Evolutionary conservation across 35 echinoderm and acorn worm species (phyloP).

Genomic region (Lytechinus variegatus): DNA sequence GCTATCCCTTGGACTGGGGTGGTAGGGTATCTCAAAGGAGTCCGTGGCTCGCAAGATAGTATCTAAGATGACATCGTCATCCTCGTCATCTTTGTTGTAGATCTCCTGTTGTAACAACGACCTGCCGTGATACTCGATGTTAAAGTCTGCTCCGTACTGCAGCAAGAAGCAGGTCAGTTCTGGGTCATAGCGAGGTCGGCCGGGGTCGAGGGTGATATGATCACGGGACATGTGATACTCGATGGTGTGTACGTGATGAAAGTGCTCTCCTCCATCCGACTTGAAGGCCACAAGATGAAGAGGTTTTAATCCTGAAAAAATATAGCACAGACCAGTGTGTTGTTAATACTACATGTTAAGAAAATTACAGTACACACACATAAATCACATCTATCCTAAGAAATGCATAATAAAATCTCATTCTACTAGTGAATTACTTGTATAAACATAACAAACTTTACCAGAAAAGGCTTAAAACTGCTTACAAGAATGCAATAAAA

Average conservation of each 20-base stretch:
- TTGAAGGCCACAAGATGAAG: slow-evolving; percentile 82
- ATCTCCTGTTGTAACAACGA: slow-evolving; percentile 83
- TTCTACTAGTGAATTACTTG: no score
- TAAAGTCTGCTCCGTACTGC: slow-evolving; percentile 72
- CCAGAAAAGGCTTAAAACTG: no score
- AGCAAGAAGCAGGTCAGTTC: slow-evolving; percentile 66
- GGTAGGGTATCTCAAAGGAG: slow-evolving; percentile 53
- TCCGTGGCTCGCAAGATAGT: slow-evolving; percentile 48
- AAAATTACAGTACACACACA: neutral
- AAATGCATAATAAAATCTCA: no score
- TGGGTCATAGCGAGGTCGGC: slow-evolving; percentile 52
- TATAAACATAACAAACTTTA: no score
- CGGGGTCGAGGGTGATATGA: slow-evolving; percentile 73
- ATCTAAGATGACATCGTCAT: slow-evolving; percentile 58
- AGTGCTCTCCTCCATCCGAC: slow-evolving; percentile 36
- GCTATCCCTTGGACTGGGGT: slow-evolving; percentile 20
- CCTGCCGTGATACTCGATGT: slow-evolving; percentile 63
- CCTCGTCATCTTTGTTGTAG: slow-evolving; percentile 63
- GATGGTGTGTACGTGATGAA: slow-evolving; percentile 57
- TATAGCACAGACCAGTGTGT: neutral
- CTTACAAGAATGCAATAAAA: no score
- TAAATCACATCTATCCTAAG: neutral
- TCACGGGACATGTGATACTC: slow-evolving; percentile 65
- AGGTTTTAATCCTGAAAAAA: slow-evolving; percentile 66
- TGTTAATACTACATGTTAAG: neutral